Conservation (phyloP, 1,140 invertebrate species). For the Ganaspis sp. region DNA sequence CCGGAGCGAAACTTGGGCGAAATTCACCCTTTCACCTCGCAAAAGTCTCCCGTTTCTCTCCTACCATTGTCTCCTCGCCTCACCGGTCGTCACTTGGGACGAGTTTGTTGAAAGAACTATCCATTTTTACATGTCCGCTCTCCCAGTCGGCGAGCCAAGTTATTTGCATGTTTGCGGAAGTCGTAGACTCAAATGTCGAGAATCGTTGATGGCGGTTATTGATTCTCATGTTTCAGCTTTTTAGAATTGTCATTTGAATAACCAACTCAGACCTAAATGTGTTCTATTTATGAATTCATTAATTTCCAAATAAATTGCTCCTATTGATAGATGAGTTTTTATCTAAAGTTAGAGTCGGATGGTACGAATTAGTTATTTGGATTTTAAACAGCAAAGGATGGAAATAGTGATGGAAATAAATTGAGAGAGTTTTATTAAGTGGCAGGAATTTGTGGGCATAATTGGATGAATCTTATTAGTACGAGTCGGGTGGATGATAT, state of each 20-base stretch:
- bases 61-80: slow-evolving; percentile 36
- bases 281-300: too few species aligned
- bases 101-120: slow-evolving; percentile 36
- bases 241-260: not conserved
- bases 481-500: too few species aligned
- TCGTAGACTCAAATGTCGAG: slow-evolving; percentile 31
- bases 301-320: too few species aligned
- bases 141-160: slow-evolving; percentile 37
- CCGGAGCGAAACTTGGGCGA: slow-evolving; percentile 55
- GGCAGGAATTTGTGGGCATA: too few species aligned
- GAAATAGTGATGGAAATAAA: not conserved
- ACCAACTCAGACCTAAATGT: too few species aligned
- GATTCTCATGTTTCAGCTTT: not conserved
- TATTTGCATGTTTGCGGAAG: slow-evolving; percentile 26
- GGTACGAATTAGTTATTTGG: not conserved
- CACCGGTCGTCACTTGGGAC: slow-evolving; percentile 35
- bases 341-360: too few species aligned
- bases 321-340: too few species aligned
- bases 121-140: slow-evolving; percentile 37
- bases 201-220: not conserved
- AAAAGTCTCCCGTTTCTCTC: slow-evolving; percentile 34
- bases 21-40: slow-evolving; percentile 57
- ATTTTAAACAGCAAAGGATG: not conserved
- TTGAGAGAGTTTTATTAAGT: not conserved
- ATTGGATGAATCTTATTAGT: too few species aligned